These are phyloP conservation scores for Sphaeridia pumilis DNA, from an alignment of 2,888 invertebrate genomes.

Conservation along the genomic window DNA sequence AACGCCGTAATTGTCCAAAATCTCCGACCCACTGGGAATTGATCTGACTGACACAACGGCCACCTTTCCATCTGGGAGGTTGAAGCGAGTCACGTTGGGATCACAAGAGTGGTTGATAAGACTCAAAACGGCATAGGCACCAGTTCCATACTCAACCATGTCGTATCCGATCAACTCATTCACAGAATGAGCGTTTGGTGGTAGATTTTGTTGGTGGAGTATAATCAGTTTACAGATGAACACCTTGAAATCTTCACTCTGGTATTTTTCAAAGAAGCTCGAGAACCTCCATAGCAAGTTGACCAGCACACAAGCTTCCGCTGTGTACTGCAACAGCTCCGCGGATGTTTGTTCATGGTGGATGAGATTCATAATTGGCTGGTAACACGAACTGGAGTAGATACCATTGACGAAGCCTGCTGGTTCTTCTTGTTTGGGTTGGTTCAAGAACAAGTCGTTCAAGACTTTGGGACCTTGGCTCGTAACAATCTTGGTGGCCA, in stretches of 20 bases:
- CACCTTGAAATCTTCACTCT: conserved; percentile 40
- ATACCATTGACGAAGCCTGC: conserved; percentile 31
- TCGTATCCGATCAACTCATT: conserved; percentile 41
- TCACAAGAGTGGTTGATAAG: conserved; percentile 79
- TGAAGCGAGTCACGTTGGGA: conserved; percentile 53
- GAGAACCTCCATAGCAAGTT: conserved; percentile 50
- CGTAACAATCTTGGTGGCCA: conserved; percentile 42
- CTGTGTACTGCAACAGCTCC: conserved; percentile 61
- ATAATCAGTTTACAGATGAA: conserved; percentile 55
- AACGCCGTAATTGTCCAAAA: conserved; percentile 69
- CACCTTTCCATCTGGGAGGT: conserved; percentile 38
- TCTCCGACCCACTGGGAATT: conserved; percentile 54
- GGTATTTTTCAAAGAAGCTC: conserved; percentile 44
- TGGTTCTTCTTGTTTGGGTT: neutral
- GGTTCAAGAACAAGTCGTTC: conserved; percentile 12
- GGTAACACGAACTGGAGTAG: conserved; percentile 40
- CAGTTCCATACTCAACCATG: conserved; percentile 49
- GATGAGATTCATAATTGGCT: conserved; percentile 49
- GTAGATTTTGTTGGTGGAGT: conserved; percentile 64
- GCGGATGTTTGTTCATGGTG: conserved; percentile 54
- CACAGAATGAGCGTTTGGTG: conserved; percentile 75
- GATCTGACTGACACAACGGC: conserved; percentile 52
- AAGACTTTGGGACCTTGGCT: conserved; percentile 14
- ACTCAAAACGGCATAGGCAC: conserved; percentile 64
- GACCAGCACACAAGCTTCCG: conserved; percentile 52